Evolutionary conservation across 53 echinoderm and acorn worm genomes (phyloP).

Genomic region (Crossaster papposus): DNA sequence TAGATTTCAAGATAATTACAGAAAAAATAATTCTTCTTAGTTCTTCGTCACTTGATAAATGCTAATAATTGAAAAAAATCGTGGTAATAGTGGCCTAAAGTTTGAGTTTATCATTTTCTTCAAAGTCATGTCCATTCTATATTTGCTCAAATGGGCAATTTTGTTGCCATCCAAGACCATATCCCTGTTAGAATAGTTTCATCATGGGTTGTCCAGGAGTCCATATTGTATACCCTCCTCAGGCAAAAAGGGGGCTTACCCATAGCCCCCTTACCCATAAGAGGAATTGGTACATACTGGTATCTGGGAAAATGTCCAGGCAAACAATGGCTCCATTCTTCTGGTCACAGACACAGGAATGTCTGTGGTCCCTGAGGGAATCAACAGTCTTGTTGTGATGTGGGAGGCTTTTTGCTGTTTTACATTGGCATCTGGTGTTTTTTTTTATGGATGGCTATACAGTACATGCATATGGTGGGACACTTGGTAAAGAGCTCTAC

Average conservation of each 20-base stretch:
- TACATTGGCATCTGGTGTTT: background rate
- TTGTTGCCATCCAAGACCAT: background rate
- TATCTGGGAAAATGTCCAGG: background rate
- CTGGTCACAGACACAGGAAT: constrained; percentile 20
- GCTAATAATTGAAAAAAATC: too few relatives aligned
- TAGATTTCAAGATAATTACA: too few relatives aligned
- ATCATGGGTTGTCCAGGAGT: background rate
- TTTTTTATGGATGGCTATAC: background rate
- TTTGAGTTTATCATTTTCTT: too few relatives aligned
- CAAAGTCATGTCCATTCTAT: too few relatives aligned
- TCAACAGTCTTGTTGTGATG: constrained; percentile 1
- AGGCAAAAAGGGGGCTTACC: background rate
- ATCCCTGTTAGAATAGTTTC: background rate
- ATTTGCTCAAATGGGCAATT: too few relatives aligned
- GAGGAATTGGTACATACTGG: too few relatives aligned
- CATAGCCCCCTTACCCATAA: background rate
- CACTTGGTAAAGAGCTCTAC: background rate
- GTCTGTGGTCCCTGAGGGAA: constrained; percentile 10
- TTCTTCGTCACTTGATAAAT: too few relatives aligned
- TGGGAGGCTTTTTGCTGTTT: background rate
- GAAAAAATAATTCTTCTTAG: too few relatives aligned
- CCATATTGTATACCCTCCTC: background rate
- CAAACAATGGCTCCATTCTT: constrained; percentile 48
- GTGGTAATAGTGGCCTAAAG: too few relatives aligned
- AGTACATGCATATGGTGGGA: background rate